A percentile compares a stretch with the other conserved stretches of the same genome.
phyloP scores from a whole-genome alignment of 2,113 vertebrate species.

The Globicephala melas region DNA sequence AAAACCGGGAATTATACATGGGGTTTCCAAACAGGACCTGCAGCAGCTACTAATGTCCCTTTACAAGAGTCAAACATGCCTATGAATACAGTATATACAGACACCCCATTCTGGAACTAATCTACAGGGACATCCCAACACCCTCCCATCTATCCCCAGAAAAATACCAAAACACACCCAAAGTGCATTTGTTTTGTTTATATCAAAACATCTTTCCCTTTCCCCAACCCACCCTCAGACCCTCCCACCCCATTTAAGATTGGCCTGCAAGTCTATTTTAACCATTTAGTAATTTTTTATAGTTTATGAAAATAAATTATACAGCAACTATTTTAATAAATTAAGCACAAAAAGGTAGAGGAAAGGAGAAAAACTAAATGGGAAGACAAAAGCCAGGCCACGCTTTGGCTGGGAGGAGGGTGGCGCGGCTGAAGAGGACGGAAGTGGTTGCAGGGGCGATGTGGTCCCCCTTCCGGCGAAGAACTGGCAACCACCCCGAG shows the following conservation, averaged over 20 bases:
- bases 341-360: slow-evolving; percentile 76
- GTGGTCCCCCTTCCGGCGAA: not conserved
- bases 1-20: slow-evolving; percentile 66
- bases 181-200: slow-evolving; percentile 81
- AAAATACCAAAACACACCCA: slow-evolving; percentile 82
- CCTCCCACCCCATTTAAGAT: slow-evolving; percentile 74
- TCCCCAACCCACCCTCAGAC: slow-evolving; percentile 58
- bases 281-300: slow-evolving; percentile 81
- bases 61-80: slow-evolving; percentile 79
- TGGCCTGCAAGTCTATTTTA: slow-evolving; percentile 82
- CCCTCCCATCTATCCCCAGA: slow-evolving; percentile 63
- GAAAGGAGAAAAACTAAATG: slow-evolving; percentile 53
- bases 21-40: slow-evolving; percentile 76
- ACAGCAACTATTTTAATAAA: slow-evolving; percentile 85
- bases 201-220: slow-evolving; percentile 79
- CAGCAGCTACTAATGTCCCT: slow-evolving; percentile 77
- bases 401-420: slow-evolving; percentile 66
- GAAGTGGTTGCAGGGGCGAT: not conserved
- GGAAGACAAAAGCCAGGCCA: slow-evolving; percentile 73
- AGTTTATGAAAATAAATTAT: slow-evolving; percentile 86
- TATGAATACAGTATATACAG: slow-evolving; percentile 82
- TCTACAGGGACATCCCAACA: slow-evolving; percentile 73
- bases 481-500: not conserved
- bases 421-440: not conserved
- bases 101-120: slow-evolving; percentile 69